Evolutionary conservation across 2,888 invertebrate genomes (phyloP), one percentile per base, ranked within the genome.

Genomic region (Torymus tubicola): DNA sequence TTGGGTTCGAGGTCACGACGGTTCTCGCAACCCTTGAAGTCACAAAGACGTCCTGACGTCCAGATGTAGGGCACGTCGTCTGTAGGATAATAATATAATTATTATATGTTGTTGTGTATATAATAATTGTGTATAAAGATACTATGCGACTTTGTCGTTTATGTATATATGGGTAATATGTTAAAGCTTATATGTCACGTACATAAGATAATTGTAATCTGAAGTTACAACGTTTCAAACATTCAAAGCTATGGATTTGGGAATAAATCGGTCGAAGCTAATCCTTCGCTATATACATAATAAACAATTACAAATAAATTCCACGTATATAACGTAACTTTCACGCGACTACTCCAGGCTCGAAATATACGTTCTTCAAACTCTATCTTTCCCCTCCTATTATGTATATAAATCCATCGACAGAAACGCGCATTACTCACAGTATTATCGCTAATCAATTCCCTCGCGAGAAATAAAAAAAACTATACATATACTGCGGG

Each of bases 31-130:
- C 97, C 97, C 90, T 96, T 96, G 93, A 97, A 97, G 93, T 97
- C 97, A 89, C 97, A 97, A 80, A 97, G 94, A 86, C 97, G 95
- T 73, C 97, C 97, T 5, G 96, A 96, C 14, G 97, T 97, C 97
- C 97, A 97, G 88, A 97, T 97, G 92, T 97, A 97, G 2, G 97
- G 96, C 67, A 96, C 95, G 90, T 97, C 96, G 86, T 96, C 95
- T 95, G 91, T 0, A 18, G 63, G n/a, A 74, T 2, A 58, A 70
- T 10, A 53, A 70, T 2, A 2, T 24, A 2, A 3, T 24, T 24
- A 3, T 2, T 24, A 24, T 24, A 3, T 24, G 24, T 24, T 3
- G 24, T 24, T 24, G 24, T 24, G 24, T n/a, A n/a, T n/a, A n/a
- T n/a, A n/a, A n/a, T n/a, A n/a, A n/a, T n/a, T n/a, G n/a, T n/a